Evolutionary conservation across 2,113 vertebrate genomes (phyloP).

Genomic region (Chascanopsetta lugubris): DNA sequence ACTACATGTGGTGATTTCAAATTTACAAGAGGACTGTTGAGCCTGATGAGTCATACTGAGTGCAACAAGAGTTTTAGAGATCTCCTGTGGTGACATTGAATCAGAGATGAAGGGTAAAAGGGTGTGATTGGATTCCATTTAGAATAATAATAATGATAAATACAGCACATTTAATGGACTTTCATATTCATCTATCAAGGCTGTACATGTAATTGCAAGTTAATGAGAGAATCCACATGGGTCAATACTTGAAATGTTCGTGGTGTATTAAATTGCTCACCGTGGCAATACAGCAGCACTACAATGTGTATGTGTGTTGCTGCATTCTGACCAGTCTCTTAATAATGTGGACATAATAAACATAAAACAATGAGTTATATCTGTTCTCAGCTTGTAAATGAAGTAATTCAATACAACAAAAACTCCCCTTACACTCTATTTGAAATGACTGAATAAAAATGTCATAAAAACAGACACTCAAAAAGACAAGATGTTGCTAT

Average conservation of each 20-base stretch:
- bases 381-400: neutral
- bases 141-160: constrained; percentile 6
- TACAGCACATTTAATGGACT: neutral
- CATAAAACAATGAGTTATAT: constrained; percentile 5
- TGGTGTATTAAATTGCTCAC: neutral
- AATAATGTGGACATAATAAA: neutral
- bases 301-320: neutral
- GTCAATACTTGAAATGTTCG: constrained; percentile 5
- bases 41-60: neutral
- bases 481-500: too few species aligned
- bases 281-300: neutral
- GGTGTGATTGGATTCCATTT: neutral
- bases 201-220: neutral
- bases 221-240: constrained; percentile 8
- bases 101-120: neutral
- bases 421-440: constrained; percentile 12
- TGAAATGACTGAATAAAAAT: constrained; percentile 39
- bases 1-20: neutral
- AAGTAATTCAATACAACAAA: neutral
- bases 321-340: neutral
- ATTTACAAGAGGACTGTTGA: neutral
- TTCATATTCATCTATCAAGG: too few species aligned
- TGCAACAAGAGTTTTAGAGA: neutral
- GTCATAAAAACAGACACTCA: constrained; percentile 38
- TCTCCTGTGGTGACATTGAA: neutral